phyloP scores from a whole-genome alignment of 1,140 invertebrate genomes.

The Eriocheir sinensis region DNA sequence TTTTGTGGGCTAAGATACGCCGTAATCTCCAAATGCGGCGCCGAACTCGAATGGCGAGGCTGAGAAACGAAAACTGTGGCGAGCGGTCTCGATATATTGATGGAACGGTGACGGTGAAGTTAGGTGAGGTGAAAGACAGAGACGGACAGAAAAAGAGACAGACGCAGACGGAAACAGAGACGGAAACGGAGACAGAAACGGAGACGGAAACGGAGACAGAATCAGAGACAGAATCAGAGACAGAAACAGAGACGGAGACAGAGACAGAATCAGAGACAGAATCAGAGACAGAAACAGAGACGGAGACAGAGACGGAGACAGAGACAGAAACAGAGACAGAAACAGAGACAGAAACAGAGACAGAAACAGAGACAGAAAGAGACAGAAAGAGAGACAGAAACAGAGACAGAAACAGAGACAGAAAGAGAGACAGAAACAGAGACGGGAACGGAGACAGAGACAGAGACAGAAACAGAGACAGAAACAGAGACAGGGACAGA shows the following conservation, averaged over 20 bases:
- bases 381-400: neutral
- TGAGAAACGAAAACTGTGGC: neutral
- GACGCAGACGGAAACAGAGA: conserved; percentile 36
- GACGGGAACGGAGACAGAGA: too few relatives aligned
- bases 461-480: too few relatives aligned
- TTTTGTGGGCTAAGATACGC: neutral
- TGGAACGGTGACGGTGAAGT: neutral
- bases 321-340: conserved; percentile 3
- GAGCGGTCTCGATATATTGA: neutral
- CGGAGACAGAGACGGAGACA: neutral
- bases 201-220: neutral
- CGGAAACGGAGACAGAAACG: neutral
- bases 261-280: neutral
- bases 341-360: neutral
- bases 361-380: neutral
- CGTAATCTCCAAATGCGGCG: neutral
- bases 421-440: too few relatives aligned
- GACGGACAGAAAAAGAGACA: conserved; percentile 38
- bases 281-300: neutral
- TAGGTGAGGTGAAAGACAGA: conserved; percentile 18
- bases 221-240: neutral
- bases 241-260: neutral
- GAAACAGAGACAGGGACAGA: neutral
- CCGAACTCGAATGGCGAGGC: neutral
- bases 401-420: too few relatives aligned